Conservation (phyloP, 2,888 invertebrate genomes). For the Subacronicta megacephala region DNA sequence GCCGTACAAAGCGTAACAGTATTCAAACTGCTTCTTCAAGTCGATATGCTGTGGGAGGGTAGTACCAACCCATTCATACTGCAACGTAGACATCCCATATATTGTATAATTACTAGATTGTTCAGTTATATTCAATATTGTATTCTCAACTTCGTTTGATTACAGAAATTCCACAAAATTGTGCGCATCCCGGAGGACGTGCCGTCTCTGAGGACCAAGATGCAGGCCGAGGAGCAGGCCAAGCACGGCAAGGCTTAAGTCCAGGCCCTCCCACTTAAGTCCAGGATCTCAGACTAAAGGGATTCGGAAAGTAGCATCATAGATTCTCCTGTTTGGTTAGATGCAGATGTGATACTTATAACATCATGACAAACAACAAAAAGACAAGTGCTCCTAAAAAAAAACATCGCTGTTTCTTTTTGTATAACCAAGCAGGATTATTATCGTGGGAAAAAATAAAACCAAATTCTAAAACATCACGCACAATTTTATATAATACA, state of each 20-base stretch:
- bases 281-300: slow-evolving; percentile 55
- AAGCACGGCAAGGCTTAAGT: slow-evolving; percentile 75
- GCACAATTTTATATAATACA: slow-evolving; percentile 63
- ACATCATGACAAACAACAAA: background rate
- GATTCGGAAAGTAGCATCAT: slow-evolving; percentile 41
- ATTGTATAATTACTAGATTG: too few species aligned
- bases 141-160: slow-evolving; percentile 59
- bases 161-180: slow-evolving; percentile 95
- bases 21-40: too few species aligned
- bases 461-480: slow-evolving; percentile 61
- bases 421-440: slow-evolving; percentile 34
- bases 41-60: too few species aligned
- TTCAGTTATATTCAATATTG: too few species aligned
- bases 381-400: background rate
- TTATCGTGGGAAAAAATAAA: slow-evolving; percentile 34
- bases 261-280: slow-evolving; percentile 37
- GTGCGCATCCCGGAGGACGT: slow-evolving; percentile 96
- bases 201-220: slow-evolving; percentile 93
- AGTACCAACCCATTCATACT: too few species aligned
- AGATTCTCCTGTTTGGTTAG: slow-evolving; percentile 49
- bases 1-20: too few species aligned
- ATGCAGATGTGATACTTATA: background rate
- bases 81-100: too few species aligned
- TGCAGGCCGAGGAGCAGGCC: slow-evolving; percentile 90
- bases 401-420: background rate